Base-by-base conservation (phyloP, 92 coral and sea anemone genomes). In the Porites cylindrica region DNA sequence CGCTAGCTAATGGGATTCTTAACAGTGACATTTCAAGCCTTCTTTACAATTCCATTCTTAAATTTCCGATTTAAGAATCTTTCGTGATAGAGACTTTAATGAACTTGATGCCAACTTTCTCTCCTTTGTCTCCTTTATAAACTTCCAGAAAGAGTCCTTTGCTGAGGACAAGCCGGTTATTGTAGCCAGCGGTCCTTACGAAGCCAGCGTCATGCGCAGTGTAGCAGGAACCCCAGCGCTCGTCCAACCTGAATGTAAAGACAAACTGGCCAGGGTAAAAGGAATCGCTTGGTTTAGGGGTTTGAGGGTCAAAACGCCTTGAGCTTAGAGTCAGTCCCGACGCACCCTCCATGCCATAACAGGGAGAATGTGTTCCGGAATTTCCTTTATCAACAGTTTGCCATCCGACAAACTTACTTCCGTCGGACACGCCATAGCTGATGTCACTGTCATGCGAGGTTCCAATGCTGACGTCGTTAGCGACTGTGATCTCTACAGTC, bases 191-290 rank as follows among this genome's bases (percentile, higher is more conserved):
- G 10, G 67, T 52, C 43, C 75, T 78, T 10, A 59, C 74, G 19
- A 78, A 79, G 6, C 92, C 92, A 10, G 77, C 92, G 77, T 89
- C 89, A 29, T 89, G 92, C 23, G 82, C 61, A 23, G 89, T 89
- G 77, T 84, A 89, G 47, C 92, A 89, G 29, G 88, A 83, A 8
- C 88, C 92, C 92, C 92, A 84, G 72, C 81, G 89, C 17, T 78
- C 92, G 72, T 61, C 43, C 58, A 86, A 43, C 70, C 72, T 89
- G n/a, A 89, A 58, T 1, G 85, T 89, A 3, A 70, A 67, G 56
- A 60, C 86, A 9, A 76, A 58, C 69, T 80, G 86, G 7, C 86
- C 81, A 1, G 91, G 82, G 62, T 64, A 87, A 47, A 47, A 72
- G 2, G 56, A 53, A 59, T 82, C 90, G 8, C 47, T 54, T 14